Percentiles rank a stretch among this genome's conserved stretches.
These are phyloP conservation scores for Palythoa grandis DNA, from an alignment of 92 coral and sea anemone species.

Conservation along the genomic window DNA sequence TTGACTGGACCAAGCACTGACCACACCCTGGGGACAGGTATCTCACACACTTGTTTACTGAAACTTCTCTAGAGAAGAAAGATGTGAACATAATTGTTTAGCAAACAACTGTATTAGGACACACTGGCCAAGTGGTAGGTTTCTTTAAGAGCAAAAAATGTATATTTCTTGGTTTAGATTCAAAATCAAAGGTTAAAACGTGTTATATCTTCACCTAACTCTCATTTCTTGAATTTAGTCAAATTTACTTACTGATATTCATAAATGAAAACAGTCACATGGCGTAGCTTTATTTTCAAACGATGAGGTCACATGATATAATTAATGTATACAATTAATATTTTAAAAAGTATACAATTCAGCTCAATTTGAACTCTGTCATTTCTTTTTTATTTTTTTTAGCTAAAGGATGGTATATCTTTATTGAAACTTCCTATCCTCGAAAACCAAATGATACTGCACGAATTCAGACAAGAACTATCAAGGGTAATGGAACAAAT, in stretches of 20 bases:
- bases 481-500: slow-evolving; percentile 74
- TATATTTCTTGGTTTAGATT: too few relatives aligned
- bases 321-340: too few relatives aligned
- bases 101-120: background rate
- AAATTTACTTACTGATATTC: background rate
- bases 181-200: too few relatives aligned
- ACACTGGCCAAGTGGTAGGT: too few relatives aligned
- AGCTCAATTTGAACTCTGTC: too few relatives aligned
- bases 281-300: background rate
- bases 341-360: too few relatives aligned
- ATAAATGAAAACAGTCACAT: background rate
- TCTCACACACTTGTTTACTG: background rate
- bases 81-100: background rate
- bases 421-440: slow-evolving; percentile 86
- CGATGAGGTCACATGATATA: background rate
- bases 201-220: too few relatives aligned
- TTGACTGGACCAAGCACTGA: slow-evolving; percentile 80
- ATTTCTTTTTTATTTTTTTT: background rate
- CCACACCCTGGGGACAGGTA: slow-evolving; percentile 90
- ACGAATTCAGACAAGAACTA: slow-evolving; percentile 64
- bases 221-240: too few relatives aligned
- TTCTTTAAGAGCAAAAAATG: too few relatives aligned
- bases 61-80: background rate
- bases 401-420: slow-evolving; percentile 92
- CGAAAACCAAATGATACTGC: slow-evolving; percentile 82